A percentile compares a stretch with the other conserved stretches of the same genome.
These are phyloP conservation scores for Himalopsyche tibetana DNA, from an alignment of 2,888 invertebrate species.

Conservation along the genomic window DNA sequence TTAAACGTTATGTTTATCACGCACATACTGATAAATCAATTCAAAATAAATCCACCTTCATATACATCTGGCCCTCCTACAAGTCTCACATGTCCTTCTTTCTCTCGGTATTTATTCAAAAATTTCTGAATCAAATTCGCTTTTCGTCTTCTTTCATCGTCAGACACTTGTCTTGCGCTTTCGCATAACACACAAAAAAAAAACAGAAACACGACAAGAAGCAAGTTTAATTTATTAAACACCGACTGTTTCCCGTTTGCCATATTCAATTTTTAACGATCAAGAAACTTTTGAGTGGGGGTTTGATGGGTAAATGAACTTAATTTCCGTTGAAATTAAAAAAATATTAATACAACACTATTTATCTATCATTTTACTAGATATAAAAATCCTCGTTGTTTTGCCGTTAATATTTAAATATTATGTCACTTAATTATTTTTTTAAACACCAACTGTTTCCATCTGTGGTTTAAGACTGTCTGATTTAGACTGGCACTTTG, in stretches of 20 bases:
- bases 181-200: conserved; percentile 48
- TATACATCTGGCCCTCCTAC: conserved; percentile 82
- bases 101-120: conserved; percentile 82
- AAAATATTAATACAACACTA: not conserved
- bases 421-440: not conserved
- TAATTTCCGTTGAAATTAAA: not conserved
- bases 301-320: not conserved
- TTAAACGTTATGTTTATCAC: too few relatives aligned
- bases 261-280: not conserved
- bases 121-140: conserved; percentile 82
- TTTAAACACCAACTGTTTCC: not conserved
- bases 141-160: conserved; percentile 71
- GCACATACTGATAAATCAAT: too few relatives aligned
- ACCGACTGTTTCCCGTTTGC: not conserved
- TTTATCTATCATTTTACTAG: conserved; percentile 20
- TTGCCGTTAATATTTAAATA: not conserved
- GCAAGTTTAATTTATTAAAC: not conserved
- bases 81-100: conserved; percentile 85
- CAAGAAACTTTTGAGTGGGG: too few relatives aligned
- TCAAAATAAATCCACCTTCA: conserved; percentile 79
- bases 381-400: not conserved
- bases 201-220: conserved; percentile 9
- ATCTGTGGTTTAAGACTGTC: conserved; percentile 6
- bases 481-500: conserved; percentile 25
- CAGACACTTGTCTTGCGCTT: conserved; percentile 67